These are phyloP conservation scores for Andrena praecox DNA, from an alignment of 2,888 invertebrate genomes.

Conservation along the genomic window DNA sequence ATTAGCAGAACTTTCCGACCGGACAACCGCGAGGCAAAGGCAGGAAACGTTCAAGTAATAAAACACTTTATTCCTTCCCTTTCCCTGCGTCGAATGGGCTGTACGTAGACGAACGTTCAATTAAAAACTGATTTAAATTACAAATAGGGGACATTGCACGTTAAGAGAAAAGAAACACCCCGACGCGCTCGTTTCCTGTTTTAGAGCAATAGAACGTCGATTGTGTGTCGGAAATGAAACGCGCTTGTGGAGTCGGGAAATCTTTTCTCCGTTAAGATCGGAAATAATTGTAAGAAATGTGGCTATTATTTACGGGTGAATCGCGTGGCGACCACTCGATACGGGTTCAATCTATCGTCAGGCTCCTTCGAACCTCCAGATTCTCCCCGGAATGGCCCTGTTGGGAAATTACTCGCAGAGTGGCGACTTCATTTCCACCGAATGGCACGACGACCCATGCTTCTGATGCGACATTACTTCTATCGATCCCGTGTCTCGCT, in stretches of 20 bases:
- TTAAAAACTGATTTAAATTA: slow-evolving; percentile 3
- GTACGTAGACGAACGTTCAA: not conserved
- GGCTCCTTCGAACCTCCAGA: slow-evolving; percentile 15
- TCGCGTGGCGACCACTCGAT: slow-evolving; percentile 1
- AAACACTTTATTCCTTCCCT: not conserved
- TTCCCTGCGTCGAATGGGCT: not conserved
- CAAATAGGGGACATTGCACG: not conserved
- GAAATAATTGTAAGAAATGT: not conserved
- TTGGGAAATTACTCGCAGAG: slow-evolving; percentile 62
- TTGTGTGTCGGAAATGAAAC: not conserved
- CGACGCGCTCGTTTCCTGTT: not conserved
- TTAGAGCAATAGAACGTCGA: not conserved
- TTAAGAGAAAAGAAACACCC: not conserved
- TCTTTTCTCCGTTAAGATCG: too few species aligned
- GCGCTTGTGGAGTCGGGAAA: too few species aligned
- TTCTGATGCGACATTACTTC: slow-evolving; percentile 35
- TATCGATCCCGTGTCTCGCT: slow-evolving; percentile 33
- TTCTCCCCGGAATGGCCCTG: slow-evolving; percentile 50
- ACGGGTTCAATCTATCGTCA: not conserved
- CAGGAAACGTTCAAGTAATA: not conserved
- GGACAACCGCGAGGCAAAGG: too few species aligned
- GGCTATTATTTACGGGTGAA: slow-evolving; percentile 4
- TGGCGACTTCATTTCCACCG: slow-evolving; percentile 16
- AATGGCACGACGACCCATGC: slow-evolving; percentile 13
- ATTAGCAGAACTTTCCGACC: not conserved